Conservation (phyloP, 2,888 invertebrate genomes). For the Eupithecia abbreviata region DNA sequence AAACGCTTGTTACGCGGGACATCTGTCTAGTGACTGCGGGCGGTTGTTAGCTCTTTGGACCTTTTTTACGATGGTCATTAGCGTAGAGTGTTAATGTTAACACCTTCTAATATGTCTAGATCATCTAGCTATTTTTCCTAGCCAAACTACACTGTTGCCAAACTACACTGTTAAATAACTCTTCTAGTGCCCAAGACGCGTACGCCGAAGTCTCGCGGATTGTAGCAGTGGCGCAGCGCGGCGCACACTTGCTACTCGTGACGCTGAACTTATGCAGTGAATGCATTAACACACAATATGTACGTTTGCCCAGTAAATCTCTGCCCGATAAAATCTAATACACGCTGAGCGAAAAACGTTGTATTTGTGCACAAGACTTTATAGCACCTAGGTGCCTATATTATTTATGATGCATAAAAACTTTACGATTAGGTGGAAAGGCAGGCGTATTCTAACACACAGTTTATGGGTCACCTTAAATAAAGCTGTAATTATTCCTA, state of each 20-base stretch:
- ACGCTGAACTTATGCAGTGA: not conserved
- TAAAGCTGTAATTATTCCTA: slow-evolving; percentile 66
- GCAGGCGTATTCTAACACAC: slow-evolving; percentile 60
- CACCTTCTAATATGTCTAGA: not conserved
- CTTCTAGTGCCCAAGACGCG: not conserved
- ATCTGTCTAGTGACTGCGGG: not conserved
- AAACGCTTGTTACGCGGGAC: slow-evolving; percentile 1
- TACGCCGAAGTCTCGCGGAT: not conserved
- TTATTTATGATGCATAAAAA: slow-evolving; percentile 82
- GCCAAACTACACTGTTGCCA: not conserved
- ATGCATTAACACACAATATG: not conserved
- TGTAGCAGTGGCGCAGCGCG: not conserved
- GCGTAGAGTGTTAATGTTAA: not conserved
- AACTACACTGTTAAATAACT: not conserved
- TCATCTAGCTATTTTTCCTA: not conserved
- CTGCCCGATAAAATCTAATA: slow-evolving; percentile 10
- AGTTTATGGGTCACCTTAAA: slow-evolving; percentile 76
- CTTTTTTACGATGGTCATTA: not conserved
- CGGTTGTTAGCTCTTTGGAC: not conserved
- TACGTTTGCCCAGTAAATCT: not conserved
- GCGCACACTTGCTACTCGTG: not conserved
- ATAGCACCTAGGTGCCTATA: slow-evolving; percentile 52
- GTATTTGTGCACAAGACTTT: slow-evolving; percentile 16
- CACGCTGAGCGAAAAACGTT: slow-evolving; percentile 17
- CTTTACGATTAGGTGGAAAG: slow-evolving; percentile 76